These are phyloP conservation scores for Luidia sarsii DNA, from an alignment of 53 echinoderm and acorn worm species.

Conservation along the genomic window DNA sequence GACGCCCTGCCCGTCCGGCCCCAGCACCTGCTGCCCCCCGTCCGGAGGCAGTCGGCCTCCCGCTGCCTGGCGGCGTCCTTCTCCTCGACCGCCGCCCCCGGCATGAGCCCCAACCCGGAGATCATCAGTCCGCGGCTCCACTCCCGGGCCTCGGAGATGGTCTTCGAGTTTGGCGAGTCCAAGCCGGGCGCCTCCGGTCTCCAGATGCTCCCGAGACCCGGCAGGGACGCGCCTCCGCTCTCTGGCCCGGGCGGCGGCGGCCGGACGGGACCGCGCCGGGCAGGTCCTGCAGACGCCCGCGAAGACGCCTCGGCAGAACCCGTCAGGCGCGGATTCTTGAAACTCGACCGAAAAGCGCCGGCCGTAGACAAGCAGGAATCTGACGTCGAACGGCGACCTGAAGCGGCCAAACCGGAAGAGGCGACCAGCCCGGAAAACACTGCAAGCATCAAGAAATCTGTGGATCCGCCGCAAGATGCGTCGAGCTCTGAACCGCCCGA, in stretches of 20 bases:
- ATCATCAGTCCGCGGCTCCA: conserved; percentile 44
- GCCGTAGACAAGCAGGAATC: too few relatives aligned
- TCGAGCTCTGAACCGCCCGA: too few relatives aligned
- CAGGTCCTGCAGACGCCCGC: background rate
- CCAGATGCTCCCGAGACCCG: background rate
- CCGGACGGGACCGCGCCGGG: background rate
- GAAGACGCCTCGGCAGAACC: background rate
- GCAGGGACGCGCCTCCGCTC: background rate
- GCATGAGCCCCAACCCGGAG: conserved; percentile 16
- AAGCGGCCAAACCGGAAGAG: background rate
- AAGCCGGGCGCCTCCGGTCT: conserved; percentile 12
- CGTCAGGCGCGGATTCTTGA: conserved; percentile 6
- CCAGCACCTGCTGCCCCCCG: conserved; percentile 27
- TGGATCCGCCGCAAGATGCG: too few relatives aligned
- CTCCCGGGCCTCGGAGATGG: conserved; percentile 37
- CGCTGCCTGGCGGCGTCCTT: conserved; percentile 38
- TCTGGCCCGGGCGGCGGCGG: too few relatives aligned
- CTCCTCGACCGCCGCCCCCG: background rate
- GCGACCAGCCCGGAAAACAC: too few relatives aligned
- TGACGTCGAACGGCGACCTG: background rate
- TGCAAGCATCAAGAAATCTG: too few relatives aligned
- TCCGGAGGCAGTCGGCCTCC: conserved; percentile 41
- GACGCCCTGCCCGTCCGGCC: conserved; percentile 78
- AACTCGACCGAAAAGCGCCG: background rate
- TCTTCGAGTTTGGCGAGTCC: conserved; percentile 37